Evolutionary conservation across 2,888 invertebrate genomes (phyloP).

Genomic region (Ormyrus nitidulus): DNA sequence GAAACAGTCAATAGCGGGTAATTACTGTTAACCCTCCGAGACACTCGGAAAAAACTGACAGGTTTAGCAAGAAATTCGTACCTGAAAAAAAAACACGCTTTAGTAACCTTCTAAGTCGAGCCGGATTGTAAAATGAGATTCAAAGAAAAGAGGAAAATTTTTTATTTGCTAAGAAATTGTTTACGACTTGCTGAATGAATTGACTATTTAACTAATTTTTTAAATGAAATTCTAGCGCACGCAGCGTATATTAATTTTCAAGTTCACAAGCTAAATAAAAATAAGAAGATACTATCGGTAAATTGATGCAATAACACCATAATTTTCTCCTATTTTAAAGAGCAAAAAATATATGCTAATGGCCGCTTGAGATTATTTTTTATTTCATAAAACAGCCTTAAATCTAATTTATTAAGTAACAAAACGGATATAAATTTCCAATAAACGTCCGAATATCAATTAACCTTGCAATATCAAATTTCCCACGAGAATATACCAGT

Average conservation of each 20-base stretch:
- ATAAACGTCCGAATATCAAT: conserved; percentile 29
- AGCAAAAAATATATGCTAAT: too few relatives aligned
- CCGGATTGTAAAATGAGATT: conserved; percentile 7
- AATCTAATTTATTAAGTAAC: conserved; percentile 40
- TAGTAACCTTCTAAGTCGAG: conserved; percentile 6
- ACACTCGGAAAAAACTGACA: conserved; percentile 27
- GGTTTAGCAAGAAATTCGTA: conserved; percentile 29
- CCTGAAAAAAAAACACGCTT: conserved; percentile 34
- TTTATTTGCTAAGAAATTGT: too few relatives aligned
- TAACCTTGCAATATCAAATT: conserved; percentile 24
- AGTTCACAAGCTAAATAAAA: too few relatives aligned
- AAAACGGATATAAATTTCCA: conserved; percentile 36
- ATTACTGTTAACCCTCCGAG: conserved; percentile 48
- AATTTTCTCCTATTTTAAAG: too few relatives aligned
- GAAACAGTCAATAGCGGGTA: conserved; percentile 47
- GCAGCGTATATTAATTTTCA: too few relatives aligned
- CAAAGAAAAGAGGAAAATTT: too few relatives aligned
- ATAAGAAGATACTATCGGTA: too few relatives aligned
- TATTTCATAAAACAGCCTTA: too few relatives aligned
- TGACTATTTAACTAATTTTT: not conserved
- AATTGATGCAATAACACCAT: too few relatives aligned
- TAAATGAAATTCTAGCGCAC: not conserved
- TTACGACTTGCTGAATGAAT: not conserved
- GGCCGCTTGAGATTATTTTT: too few relatives aligned
- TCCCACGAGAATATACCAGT: conserved; percentile 25